Conservation (phyloP, 2,888 invertebrate species). For the Proisotoma minuta region DNA sequence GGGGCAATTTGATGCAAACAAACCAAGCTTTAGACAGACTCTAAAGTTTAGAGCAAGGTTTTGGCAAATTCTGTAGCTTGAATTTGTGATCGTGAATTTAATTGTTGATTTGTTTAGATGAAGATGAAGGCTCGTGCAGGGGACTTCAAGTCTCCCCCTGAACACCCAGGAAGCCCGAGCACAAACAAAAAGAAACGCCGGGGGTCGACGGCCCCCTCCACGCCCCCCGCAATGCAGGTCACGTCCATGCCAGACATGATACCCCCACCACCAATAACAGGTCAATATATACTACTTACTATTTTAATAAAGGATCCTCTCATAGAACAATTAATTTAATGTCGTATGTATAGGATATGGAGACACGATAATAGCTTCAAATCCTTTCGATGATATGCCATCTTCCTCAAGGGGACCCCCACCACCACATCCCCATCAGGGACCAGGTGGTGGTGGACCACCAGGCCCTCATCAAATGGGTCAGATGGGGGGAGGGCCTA, state of each 20-base stretch:
- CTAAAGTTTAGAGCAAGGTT: no score
- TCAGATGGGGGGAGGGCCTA: constrained; percentile 49
- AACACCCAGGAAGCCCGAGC: constrained; percentile 66
- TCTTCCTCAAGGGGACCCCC: constrained; percentile 39
- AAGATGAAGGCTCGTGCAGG: constrained; percentile 66
- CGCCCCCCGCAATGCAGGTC: constrained; percentile 59
- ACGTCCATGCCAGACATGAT: constrained; percentile 64
- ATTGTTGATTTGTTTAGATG: neutral
- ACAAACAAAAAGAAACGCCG: constrained; percentile 82
- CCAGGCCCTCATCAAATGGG: constrained; percentile 55
- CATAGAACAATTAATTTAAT: no score
- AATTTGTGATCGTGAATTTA: no score
- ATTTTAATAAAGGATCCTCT: constrained; percentile 7
- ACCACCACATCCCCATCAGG: constrained; percentile 11
- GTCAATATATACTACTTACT: constrained; percentile 49
- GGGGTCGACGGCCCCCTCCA: constrained; percentile 63
- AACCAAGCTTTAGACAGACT: no score
- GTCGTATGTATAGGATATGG: constrained; percentile 68
- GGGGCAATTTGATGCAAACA: no score
- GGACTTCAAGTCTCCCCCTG: constrained; percentile 65
- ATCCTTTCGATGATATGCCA: constrained; percentile 90
- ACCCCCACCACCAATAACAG: constrained; percentile 71
- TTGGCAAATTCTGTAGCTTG: no score
- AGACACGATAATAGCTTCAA: constrained; percentile 88
- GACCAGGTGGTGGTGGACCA: constrained; percentile 14